These are phyloP conservation scores for Odocoileus hemionus DNA, from an alignment of 2,113 vertebrate genomes.

Conservation along the genomic window DNA sequence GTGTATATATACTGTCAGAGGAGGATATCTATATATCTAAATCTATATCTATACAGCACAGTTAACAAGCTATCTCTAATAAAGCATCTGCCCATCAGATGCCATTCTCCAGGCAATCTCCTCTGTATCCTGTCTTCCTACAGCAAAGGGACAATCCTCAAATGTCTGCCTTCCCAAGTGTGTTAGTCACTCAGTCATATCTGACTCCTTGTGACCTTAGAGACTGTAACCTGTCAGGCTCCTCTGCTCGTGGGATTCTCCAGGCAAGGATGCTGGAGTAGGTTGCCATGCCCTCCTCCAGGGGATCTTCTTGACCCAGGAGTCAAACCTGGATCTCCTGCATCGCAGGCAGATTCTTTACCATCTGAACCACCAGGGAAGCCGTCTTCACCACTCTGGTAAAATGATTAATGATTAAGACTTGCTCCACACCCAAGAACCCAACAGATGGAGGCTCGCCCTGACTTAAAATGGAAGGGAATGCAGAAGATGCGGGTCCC, in stretches of 20 bases:
- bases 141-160: neutral
- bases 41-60: neutral
- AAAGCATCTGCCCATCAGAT: neutral
- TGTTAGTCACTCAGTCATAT: neutral
- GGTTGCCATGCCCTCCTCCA: neutral
- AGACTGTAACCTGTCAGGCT: neutral
- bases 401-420: neutral
- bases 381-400: neutral
- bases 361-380: neutral
- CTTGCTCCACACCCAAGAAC: neutral
- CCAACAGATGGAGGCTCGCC: neutral
- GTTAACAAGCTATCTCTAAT: neutral
- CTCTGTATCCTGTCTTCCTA: neutral
- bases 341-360: neutral
- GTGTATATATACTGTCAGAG: neutral
- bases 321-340: neutral
- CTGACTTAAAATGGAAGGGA: constrained; percentile 39
- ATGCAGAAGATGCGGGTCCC: neutral
- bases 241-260: neutral
- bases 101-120: neutral
- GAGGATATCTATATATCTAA: neutral
- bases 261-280: neutral
- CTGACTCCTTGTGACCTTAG: neutral
- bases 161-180: neutral
- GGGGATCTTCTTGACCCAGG: neutral